Percentiles rank a stretch among this genome's conserved stretches.
Conservation (phyloP, 2,888 invertebrate genomes). For the Sesia apiformis region DNA sequence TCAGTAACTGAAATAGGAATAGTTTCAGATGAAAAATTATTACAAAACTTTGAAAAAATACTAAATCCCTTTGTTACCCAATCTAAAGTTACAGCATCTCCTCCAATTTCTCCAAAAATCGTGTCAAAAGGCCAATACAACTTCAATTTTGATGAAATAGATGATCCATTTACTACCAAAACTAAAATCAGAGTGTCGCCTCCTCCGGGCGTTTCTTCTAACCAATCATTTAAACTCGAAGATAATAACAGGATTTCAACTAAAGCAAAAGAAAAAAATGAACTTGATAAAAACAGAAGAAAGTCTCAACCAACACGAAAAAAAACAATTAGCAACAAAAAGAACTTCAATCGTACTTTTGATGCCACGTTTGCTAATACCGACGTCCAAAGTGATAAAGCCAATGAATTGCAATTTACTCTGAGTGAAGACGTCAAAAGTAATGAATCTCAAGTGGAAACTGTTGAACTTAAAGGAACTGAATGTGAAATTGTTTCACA, state of each 20-base stretch:
- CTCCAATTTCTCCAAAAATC: constrained; percentile 40
- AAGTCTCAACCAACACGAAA: constrained; percentile 31
- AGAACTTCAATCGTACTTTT: constrained; percentile 29
- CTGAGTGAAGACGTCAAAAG: not conserved
- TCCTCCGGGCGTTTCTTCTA: constrained; percentile 20
- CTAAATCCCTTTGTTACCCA: not conserved
- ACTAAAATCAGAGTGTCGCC: constrained; percentile 19
- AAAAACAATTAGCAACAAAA: constrained; percentile 21
- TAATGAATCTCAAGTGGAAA: not conserved
- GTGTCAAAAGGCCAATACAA: constrained; percentile 45
- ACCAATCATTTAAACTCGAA: constrained; percentile 9
- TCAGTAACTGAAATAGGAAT: constrained; percentile 25
- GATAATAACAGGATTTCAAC: constrained; percentile 8
- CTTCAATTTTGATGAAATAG: constrained; percentile 25
- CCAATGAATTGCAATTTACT: not conserved
- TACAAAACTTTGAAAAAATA: constrained; percentile 1
- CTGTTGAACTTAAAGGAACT: not conserved
- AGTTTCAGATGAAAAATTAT: constrained; percentile 5
- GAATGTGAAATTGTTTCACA: not conserved
- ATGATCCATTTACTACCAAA: constrained; percentile 16
- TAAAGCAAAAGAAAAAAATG: constrained; percentile 13
- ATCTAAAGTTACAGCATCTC: constrained; percentile 1
- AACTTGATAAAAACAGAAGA: constrained; percentile 25
- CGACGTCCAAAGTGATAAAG: not conserved
- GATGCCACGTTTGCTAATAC: constrained; percentile 6